These are phyloP conservation scores for Ceratosolen solmsi DNA, from an alignment of 1,140 invertebrate species.

Conservation along the genomic window DNA sequence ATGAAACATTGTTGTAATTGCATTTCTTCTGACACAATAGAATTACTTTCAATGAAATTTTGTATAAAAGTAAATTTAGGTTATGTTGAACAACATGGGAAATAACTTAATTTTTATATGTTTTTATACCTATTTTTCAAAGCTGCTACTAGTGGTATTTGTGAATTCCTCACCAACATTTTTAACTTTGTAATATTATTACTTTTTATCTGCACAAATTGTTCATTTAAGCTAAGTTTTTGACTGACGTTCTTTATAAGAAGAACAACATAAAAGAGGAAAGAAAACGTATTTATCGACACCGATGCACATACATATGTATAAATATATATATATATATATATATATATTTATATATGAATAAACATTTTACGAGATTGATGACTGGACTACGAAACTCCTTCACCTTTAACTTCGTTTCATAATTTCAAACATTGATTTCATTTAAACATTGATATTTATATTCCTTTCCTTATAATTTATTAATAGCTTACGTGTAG, in stretches of 20 bases:
- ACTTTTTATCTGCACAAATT: constrained; percentile 30
- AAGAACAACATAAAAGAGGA: background rate
- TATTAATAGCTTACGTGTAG: too few relatives aligned
- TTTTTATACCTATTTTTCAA: constrained; percentile 59
- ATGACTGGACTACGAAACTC: too few relatives aligned
- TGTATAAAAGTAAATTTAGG: constrained; percentile 31
- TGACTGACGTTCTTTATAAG: background rate
- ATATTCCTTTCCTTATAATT: too few relatives aligned
- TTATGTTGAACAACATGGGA: constrained; percentile 21
- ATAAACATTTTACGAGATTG: too few relatives aligned
- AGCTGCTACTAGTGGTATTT: constrained; percentile 52
- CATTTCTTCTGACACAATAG: background rate
- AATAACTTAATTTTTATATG: background rate
- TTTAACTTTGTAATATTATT: constrained; percentile 24
- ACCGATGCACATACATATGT: background rate
- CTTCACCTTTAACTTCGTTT: too few relatives aligned
- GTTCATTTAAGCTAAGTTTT: constrained; percentile 46
- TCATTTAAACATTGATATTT: too few relatives aligned
- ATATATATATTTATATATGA: too few relatives aligned
- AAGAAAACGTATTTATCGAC: constrained; percentile 44
- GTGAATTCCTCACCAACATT: constrained; percentile 56
- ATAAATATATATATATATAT: too few relatives aligned
- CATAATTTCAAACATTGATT: too few relatives aligned
- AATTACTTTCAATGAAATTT: constrained; percentile 1
- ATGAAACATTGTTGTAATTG: background rate